These are phyloP conservation scores for Trissolcus japonicus DNA, from an alignment of 2,888 invertebrate genomes.

Conservation along the genomic window DNA sequence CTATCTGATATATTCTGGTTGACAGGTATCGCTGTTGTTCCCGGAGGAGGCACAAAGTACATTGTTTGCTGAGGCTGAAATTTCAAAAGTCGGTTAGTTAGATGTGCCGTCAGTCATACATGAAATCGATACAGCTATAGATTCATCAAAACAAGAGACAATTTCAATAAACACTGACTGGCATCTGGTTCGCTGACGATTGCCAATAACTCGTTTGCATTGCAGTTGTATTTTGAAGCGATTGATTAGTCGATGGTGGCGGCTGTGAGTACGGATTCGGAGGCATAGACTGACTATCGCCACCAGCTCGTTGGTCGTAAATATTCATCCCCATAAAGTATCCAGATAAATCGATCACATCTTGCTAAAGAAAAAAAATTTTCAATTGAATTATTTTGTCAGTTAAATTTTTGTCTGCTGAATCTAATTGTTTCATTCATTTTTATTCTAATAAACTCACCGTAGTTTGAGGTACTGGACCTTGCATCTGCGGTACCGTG, in stretches of 20 bases:
- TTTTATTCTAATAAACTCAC: conserved; percentile 55
- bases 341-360: conserved; percentile 70
- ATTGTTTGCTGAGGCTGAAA: conserved; percentile 71
- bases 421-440: no score
- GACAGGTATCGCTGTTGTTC: conserved; percentile 66
- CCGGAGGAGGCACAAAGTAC: conserved; percentile 73
- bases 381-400: no score
- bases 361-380: conserved; percentile 56
- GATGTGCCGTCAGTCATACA: not conserved
- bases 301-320: conserved; percentile 69
- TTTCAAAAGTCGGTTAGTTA: not conserved
- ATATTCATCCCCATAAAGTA: conserved; percentile 74
- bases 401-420: no score
- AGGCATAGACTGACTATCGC: conserved; percentile 66
- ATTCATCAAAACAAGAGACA: not conserved
- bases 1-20: conserved; percentile 69
- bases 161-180: conserved; percentile 60
- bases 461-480: conserved; percentile 64
- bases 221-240: conserved; percentile 62
- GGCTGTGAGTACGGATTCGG: conserved; percentile 67
- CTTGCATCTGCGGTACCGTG: conserved; percentile 69
- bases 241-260: conserved; percentile 64
- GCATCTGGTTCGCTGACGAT: conserved; percentile 70
- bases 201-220: conserved; percentile 72
- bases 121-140: not conserved